Evolutionary conservation across 2,888 invertebrate species (phyloP).

Genomic region (Chymomyza fuscimana): DNA sequence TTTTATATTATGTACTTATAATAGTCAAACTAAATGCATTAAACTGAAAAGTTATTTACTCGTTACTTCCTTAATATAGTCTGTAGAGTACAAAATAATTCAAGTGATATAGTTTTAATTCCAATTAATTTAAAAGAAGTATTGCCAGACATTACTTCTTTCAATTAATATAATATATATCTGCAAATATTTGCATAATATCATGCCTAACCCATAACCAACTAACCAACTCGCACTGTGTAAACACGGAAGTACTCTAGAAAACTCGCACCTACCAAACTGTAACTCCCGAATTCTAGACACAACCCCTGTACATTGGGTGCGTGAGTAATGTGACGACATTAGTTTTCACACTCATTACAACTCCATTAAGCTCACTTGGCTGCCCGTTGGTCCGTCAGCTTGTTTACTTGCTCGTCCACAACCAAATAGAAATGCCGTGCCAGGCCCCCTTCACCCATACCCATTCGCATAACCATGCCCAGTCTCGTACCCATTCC

Average conservation of each 20-base stretch:
- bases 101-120: neutral
- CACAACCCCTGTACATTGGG: constrained; percentile 28
- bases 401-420: constrained; percentile 14
- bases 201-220: neutral
- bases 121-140: neutral
- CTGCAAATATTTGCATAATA: neutral
- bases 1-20: no score
- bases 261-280: neutral
- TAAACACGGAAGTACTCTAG: neutral
- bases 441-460: constrained; percentile 1
- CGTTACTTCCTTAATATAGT: neutral
- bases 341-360: constrained; percentile 75
- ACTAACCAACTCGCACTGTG: neutral
- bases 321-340: constrained; percentile 75
- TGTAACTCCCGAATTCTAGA: neutral
- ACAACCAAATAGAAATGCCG: constrained; percentile 10
- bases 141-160: neutral
- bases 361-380: constrained; percentile 65
- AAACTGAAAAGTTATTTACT: no score
- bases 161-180: neutral
- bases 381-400: constrained; percentile 27
- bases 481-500: constrained; percentile 18
- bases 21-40: no score
- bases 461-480: constrained; percentile 1
- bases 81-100: neutral